These are phyloP conservation scores for Venustoraphidia nigricollis DNA, from an alignment of 2,888 invertebrate genomes.

Conservation along the genomic window DNA sequence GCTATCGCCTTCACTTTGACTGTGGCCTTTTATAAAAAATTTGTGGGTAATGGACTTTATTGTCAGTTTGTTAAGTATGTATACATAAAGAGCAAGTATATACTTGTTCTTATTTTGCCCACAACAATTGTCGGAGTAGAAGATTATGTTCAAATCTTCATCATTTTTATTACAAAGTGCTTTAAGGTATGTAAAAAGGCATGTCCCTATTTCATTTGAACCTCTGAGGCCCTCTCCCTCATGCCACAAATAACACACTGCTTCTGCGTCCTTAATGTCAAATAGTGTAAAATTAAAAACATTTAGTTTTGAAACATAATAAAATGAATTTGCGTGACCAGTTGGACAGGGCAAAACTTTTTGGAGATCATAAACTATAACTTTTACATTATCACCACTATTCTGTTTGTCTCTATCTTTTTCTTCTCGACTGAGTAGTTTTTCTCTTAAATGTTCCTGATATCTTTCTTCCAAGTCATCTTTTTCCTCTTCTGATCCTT, in stretches of 20 bases:
- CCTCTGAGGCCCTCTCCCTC: too few species aligned
- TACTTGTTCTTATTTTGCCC: conserved; percentile 13
- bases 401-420: background rate
- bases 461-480: conserved; percentile 5
- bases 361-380: conserved; percentile 12
- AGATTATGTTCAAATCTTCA: too few species aligned
- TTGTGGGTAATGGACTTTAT: conserved; percentile 18
- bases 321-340: conserved; percentile 13
- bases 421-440: background rate
- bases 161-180: too few species aligned
- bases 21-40: conserved; percentile 19
- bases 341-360: conserved; percentile 11
- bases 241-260: too few species aligned
- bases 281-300: conserved; percentile 16
- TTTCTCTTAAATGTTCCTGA: background rate
- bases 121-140: too few species aligned
- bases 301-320: conserved; percentile 2
- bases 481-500: conserved; percentile 10
- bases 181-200: too few species aligned
- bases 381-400: background rate
- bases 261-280: conserved; percentile 1
- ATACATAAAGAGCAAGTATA: conserved; percentile 11
- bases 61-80: conserved; percentile 8
- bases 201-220: too few species aligned
- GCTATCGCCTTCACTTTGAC: conserved; percentile 21